Conservation (phyloP, 2,888 invertebrate genomes). For the Bembecia ichneumoniformis region DNA sequence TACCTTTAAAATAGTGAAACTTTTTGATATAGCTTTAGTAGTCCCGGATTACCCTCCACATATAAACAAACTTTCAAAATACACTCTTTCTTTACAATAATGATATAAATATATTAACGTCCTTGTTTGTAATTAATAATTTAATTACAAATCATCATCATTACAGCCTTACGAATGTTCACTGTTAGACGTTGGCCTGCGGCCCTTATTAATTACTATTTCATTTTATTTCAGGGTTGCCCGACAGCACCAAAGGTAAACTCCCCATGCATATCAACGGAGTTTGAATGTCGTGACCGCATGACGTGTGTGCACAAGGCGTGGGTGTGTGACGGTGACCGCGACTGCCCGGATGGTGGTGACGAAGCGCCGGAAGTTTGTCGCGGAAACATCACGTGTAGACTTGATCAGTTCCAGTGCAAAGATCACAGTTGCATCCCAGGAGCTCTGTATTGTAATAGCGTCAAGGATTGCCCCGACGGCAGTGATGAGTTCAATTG, state of each 20-base stretch:
- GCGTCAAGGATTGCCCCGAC: slow-evolving; percentile 85
- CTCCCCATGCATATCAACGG: slow-evolving; percentile 79
- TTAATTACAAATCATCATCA: too few species aligned
- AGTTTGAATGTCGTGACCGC: slow-evolving; percentile 85
- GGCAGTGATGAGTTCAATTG: slow-evolving; percentile 90
- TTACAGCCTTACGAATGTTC: too few species aligned
- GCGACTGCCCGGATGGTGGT: slow-evolving; percentile 86
- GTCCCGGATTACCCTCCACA: too few species aligned
- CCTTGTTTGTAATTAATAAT: too few species aligned
- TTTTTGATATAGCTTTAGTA: too few species aligned
- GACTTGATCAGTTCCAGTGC: slow-evolving; percentile 90
- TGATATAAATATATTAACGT: too few species aligned
- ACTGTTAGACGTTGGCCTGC: too few species aligned
- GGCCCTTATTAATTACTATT: too few species aligned
- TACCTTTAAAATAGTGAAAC: too few species aligned
- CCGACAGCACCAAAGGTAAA: slow-evolving; percentile 60
- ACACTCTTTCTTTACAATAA: too few species aligned
- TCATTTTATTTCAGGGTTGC: slow-evolving; percentile 67
- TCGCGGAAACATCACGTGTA: slow-evolving; percentile 83
- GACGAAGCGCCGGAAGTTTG: slow-evolving; percentile 79
- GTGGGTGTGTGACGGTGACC: slow-evolving; percentile 89
- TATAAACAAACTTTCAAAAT: too few species aligned
- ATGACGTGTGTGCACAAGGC: slow-evolving; percentile 84
- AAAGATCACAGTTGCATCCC: slow-evolving; percentile 84
- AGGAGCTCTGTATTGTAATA: slow-evolving; percentile 86